Percentiles rank a stretch among this genome's conserved stretches.
phyloP scores from a whole-genome alignment of 2,888 invertebrate genomes.

The Platycnemis pennipes region DNA sequence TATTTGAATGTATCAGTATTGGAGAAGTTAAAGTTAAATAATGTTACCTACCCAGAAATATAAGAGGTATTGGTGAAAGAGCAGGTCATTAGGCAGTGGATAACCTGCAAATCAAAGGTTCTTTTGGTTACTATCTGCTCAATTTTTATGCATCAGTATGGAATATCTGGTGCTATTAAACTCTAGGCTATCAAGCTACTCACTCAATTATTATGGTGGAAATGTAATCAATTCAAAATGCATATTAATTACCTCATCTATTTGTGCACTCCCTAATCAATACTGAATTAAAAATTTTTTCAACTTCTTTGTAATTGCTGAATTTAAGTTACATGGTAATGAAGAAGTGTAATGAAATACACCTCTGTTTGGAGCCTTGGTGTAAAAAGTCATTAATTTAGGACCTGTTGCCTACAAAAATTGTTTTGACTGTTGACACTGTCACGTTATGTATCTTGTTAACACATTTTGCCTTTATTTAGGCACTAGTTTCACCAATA shows the following conservation, averaged over 20 bases:
- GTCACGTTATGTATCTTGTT: constrained; percentile 69
- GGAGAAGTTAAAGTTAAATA: constrained; percentile 5
- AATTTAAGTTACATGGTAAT: neutral
- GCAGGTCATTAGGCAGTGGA: neutral
- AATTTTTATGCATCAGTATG: neutral
- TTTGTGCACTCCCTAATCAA: constrained; percentile 35
- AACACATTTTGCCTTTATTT: constrained; percentile 70
- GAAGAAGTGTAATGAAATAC: constrained; percentile 7
- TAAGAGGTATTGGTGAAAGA: constrained; percentile 20
- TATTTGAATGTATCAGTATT: constrained; percentile 42
- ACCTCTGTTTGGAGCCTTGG: constrained; percentile 65
- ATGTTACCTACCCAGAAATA: neutral
- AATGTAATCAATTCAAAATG: neutral
- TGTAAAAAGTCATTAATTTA: constrained; percentile 69
- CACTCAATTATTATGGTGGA: neutral
- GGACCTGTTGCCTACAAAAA: constrained; percentile 68
- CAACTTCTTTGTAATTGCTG: neutral
- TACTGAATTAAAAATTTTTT: neutral
- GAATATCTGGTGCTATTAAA: constrained; percentile 20
- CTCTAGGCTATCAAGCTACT: neutral
- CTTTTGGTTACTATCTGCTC: constrained; percentile 27
- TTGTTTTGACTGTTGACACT: constrained; percentile 69
- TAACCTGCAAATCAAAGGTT: neutral
- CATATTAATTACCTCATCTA: constrained; percentile 42
- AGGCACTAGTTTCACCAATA: constrained; percentile 70